phyloP scores from a whole-genome alignment of 2,113 vertebrate genomes.

The Ranitomeya imitator region DNA sequence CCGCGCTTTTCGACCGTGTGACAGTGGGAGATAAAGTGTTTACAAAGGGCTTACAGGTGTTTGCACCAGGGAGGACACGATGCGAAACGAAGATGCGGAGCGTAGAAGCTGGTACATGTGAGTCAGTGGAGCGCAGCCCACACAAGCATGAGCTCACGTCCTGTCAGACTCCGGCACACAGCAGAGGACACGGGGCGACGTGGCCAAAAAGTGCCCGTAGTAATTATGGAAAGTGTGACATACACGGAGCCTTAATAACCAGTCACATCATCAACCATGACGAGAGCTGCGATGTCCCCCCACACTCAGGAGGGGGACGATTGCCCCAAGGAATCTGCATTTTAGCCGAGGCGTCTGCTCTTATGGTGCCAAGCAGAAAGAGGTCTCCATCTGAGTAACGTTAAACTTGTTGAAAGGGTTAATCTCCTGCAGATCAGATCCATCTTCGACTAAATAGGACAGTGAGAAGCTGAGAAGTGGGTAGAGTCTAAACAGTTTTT shows the following conservation, averaged over 20 bases:
- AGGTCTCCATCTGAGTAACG: too few relatives aligned
- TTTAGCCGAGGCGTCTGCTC: too few relatives aligned
- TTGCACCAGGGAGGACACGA: neutral
- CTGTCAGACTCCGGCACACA: neutral
- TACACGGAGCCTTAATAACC: neutral
- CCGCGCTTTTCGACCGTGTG: too few relatives aligned
- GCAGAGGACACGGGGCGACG: neutral
- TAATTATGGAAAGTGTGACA: neutral
- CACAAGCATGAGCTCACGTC: constrained; percentile 18
- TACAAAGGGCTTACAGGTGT: neutral
- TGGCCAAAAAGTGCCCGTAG: neutral
- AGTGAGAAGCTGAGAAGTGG: too few relatives aligned
- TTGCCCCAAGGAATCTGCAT: too few relatives aligned
- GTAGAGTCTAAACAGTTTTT: too few relatives aligned
- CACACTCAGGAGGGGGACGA: neutral
- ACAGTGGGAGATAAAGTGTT: neutral
- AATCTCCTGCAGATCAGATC: too few relatives aligned
- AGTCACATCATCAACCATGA: neutral
- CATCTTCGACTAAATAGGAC: too few relatives aligned
- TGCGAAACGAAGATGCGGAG: neutral
- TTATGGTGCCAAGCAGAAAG: too few relatives aligned
- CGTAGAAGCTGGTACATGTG: neutral
- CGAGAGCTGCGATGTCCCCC: neutral
- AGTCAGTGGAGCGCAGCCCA: constrained; percentile 15
- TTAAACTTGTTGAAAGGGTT: too few relatives aligned